Conservation (phyloP, 1,140 invertebrate genomes). For the Tetramorium parvispinum region DNA sequence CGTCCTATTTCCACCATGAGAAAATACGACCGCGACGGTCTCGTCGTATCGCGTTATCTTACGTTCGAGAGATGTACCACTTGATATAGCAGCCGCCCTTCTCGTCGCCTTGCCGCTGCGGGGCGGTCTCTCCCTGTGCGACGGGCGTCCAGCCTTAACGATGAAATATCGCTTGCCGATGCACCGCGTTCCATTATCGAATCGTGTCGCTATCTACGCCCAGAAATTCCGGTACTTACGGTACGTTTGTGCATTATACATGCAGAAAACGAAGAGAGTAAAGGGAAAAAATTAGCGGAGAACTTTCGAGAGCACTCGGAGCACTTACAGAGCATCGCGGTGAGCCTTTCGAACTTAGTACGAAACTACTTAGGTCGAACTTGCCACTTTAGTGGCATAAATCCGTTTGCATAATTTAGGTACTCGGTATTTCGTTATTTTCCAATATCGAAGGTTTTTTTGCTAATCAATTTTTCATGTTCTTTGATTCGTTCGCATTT, state of each 20-base stretch:
- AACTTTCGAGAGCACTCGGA: neutral
- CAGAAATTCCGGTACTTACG: constrained; percentile 23
- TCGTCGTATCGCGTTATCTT: constrained; percentile 43
- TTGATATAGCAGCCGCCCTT: constrained; percentile 31
- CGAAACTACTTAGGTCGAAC: neutral
- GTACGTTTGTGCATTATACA: neutral
- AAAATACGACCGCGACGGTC: constrained; percentile 35
- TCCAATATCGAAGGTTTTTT: neutral
- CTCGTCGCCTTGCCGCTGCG: neutral
- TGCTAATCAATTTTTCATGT: too few species aligned
- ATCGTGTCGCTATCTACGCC: constrained; percentile 7
- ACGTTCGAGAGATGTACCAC: constrained; percentile 43
- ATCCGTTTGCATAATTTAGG: neutral
- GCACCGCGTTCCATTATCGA: constrained; percentile 34
- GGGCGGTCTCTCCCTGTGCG: neutral
- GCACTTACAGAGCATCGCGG: neutral
- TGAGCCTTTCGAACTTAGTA: neutral
- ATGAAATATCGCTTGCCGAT: constrained; percentile 49
- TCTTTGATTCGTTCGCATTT: neutral
- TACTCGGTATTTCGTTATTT: neutral
- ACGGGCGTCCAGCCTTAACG: constrained; percentile 26
- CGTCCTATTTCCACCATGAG: neutral
- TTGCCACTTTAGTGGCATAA: neutral
- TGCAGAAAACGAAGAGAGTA: neutral
- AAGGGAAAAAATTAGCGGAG: neutral